A percentile compares a stretch with the other conserved stretches of the same genome.
Conservation (phyloP, 2,113 vertebrate genomes). For the Buteo buteo region DNA sequence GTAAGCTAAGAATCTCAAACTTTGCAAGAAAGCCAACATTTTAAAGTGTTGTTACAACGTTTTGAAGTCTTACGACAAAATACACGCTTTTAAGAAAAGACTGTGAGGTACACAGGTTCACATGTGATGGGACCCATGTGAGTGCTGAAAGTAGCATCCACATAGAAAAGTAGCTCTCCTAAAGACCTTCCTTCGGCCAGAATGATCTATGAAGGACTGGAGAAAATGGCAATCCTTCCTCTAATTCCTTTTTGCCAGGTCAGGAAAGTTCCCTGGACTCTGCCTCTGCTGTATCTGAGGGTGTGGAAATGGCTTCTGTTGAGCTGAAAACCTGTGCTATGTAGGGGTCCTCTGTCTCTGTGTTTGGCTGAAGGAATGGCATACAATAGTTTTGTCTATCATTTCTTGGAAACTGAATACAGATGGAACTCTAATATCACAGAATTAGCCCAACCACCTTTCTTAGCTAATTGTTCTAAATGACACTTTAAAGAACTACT, state of each 20-base stretch:
- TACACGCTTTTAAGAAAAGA: rapidly evolving
- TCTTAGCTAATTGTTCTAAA: slow-evolving; percentile 7
- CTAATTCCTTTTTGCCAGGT: neutral
- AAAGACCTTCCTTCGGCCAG: neutral
- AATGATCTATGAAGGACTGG: neutral
- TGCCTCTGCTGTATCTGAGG: neutral
- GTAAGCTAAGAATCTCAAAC: neutral
- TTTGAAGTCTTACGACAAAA: neutral
- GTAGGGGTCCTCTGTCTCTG: neutral
- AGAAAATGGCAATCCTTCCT: neutral
- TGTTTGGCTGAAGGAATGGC: neutral
- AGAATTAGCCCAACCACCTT: neutral
- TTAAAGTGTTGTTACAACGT: neutral
- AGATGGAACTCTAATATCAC: neutral
- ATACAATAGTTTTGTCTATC: neutral
- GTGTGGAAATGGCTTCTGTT: neutral
- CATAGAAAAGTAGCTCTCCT: neutral
- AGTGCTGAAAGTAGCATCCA: neutral
- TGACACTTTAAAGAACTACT: neutral
- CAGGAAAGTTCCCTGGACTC: neutral
- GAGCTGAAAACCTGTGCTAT: neutral
- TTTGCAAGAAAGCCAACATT: neutral
- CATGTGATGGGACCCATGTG: rapidly evolving
- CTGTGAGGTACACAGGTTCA: neutral
- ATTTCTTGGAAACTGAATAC: neutral